Percentiles rank a stretch among this genome's conserved stretches.
These are phyloP conservation scores for Anoplolepis gracilipes DNA, from an alignment of 1,140 invertebrate genomes.

Conservation along the genomic window DNA sequence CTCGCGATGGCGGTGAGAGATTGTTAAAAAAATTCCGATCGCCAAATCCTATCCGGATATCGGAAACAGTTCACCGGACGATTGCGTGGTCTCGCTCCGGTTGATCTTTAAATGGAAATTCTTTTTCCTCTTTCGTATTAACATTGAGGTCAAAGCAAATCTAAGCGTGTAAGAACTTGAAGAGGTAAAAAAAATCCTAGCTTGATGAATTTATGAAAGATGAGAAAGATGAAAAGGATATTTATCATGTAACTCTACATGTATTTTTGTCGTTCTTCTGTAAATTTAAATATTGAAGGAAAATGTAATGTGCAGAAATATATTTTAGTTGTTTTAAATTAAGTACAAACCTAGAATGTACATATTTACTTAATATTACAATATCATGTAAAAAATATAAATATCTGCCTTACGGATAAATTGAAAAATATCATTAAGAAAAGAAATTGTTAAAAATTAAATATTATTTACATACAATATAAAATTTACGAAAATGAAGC, in stretches of 20 bases:
- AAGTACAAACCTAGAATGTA: not conserved
- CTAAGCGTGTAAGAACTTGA: slow-evolving; percentile 4
- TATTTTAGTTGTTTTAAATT: slow-evolving; percentile 1
- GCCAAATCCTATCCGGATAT: slow-evolving; percentile 41
- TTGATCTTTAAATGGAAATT: slow-evolving; percentile 38
- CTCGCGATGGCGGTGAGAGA: slow-evolving; percentile 6
- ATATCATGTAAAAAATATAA: not conserved
- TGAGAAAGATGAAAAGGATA: not conserved
- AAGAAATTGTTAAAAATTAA: not conserved
- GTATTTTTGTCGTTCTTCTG: not conserved
- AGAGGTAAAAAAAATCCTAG: not conserved
- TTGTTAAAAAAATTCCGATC: slow-evolving; percentile 64
- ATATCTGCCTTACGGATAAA: not conserved
- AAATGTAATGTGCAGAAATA: slow-evolving; percentile 12
- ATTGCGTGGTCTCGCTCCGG: slow-evolving; percentile 12
- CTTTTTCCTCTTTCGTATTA: slow-evolving; percentile 15
- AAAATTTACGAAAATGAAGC: not conserved
- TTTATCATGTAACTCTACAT: not conserved
- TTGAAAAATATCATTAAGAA: not conserved
- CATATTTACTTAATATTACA: not conserved
- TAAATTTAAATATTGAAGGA: slow-evolving; percentile 26
- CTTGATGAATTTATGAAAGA: slow-evolving; percentile 6
- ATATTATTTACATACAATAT: not conserved
- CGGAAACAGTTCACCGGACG: slow-evolving; percentile 13
- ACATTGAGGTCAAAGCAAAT: slow-evolving; percentile 34